Evolutionary conservation across 1,140 invertebrate genomes (phyloP).

Genomic region (Magallana ariakensis): DNA sequence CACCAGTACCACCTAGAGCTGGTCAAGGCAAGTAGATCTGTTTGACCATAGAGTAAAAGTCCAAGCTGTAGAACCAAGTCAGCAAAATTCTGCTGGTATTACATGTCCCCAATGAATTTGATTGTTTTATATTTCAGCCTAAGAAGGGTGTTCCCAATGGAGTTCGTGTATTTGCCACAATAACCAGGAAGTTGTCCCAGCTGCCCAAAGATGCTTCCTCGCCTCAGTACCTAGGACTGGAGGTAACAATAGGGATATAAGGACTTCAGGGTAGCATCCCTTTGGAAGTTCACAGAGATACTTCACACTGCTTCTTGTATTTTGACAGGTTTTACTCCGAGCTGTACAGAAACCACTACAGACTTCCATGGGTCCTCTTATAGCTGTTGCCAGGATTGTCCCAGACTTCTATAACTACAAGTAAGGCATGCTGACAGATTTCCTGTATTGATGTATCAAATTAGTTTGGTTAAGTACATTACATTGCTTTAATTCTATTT

Average conservation of each 20-base stretch:
- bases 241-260: slow-evolving; percentile 60
- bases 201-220: slow-evolving; percentile 70
- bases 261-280: no score
- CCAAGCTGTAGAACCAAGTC: no score
- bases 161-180: slow-evolving; percentile 70
- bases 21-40: slow-evolving; percentile 66
- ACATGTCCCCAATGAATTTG: no score
- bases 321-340: slow-evolving; percentile 67
- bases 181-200: slow-evolving; percentile 68
- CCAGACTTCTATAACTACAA: slow-evolving; percentile 76
- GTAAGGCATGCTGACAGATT: slow-evolving; percentile 55
- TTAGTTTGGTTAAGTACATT: background rate
- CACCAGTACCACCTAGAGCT: slow-evolving; percentile 77
- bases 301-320: background rate
- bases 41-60: background rate
- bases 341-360: slow-evolving; percentile 68
- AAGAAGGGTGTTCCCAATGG: slow-evolving; percentile 68
- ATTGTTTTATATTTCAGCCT: slow-evolving; percentile 63
- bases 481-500: slow-evolving; percentile 7
- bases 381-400: slow-evolving; percentile 76
- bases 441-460: background rate
- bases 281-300: background rate
- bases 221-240: slow-evolving; percentile 73
- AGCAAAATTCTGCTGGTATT: no score
- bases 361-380: slow-evolving; percentile 71